Conservation (phyloP, 2,113 vertebrate genomes). For the Dasyurus viverrinus region DNA sequence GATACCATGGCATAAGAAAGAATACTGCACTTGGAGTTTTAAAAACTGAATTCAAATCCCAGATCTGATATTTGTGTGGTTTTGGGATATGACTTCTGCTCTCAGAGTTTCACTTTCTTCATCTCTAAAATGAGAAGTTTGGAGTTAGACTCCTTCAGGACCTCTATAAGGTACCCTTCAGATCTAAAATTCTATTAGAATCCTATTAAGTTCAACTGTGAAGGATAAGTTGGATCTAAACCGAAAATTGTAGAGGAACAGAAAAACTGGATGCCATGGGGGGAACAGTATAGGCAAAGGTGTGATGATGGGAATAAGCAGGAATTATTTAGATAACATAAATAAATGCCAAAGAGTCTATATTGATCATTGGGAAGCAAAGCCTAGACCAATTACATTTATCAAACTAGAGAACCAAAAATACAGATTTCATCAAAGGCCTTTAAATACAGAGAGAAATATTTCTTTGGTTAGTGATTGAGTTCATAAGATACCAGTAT, state of each 20-base stretch:
- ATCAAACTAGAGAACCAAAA: background rate
- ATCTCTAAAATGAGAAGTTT: background rate
- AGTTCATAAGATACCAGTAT: background rate
- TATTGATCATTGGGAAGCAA: background rate
- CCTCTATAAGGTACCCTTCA: background rate
- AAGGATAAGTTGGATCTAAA: background rate
- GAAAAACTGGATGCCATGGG: background rate
- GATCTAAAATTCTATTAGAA: background rate
- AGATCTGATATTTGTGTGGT: background rate
- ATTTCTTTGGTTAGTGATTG: background rate
- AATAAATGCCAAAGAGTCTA: background rate
- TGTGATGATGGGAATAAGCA: background rate
- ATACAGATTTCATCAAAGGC: background rate
- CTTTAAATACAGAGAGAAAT: background rate
- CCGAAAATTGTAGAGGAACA: background rate
- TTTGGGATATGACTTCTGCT: background rate
- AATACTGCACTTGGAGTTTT: background rate
- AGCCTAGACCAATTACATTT: background rate
- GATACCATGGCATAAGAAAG: background rate
- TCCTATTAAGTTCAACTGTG: background rate
- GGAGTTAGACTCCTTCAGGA: background rate
- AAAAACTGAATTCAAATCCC: background rate
- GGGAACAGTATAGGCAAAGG: background rate
- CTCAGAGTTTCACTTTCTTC: background rate
- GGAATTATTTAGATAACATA: background rate